Evolutionary conservation across 2,888 invertebrate species (phyloP).

Genomic region (Lithophane leautieri): DNA sequence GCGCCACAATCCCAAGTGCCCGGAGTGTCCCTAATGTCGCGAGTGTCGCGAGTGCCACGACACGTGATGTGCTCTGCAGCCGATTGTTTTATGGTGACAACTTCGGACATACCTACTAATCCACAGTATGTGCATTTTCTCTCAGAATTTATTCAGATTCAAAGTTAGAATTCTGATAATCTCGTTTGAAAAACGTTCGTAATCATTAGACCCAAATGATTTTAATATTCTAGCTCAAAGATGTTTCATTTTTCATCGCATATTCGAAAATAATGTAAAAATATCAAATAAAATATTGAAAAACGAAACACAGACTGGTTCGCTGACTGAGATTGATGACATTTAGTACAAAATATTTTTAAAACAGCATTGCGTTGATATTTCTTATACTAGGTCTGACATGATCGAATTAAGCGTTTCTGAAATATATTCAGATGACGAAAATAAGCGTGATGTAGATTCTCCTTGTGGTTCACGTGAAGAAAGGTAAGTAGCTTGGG

Average conservation of each 20-base stretch:
- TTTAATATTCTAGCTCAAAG: conserved; percentile 43
- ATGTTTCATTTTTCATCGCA: conserved; percentile 51
- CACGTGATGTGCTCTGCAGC: conserved; percentile 18
- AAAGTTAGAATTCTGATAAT: not conserved
- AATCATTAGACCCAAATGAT: not conserved
- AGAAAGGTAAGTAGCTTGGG: conserved; percentile 24
- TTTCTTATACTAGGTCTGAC: conserved; percentile 28
- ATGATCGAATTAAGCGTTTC: conserved; percentile 45
- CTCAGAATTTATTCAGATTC: not conserved
- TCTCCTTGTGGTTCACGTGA: not conserved
- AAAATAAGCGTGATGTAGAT: conserved; percentile 9
- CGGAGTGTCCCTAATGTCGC: not conserved
- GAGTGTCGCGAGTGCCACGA: not conserved
- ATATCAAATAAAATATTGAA: conserved; percentile 52
- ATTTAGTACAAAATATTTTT: conserved; percentile 45
- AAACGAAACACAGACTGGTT: conserved; percentile 19
- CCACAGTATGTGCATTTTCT: not conserved
- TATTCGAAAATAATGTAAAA: conserved; percentile 52
- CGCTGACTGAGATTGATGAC: conserved; percentile 56
- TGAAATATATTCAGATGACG: conserved; percentile 32
- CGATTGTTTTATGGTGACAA: conserved; percentile 28
- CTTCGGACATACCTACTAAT: not conserved
- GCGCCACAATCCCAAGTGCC: conserved; percentile 18
- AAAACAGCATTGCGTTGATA: conserved; percentile 15
- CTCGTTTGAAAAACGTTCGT: not conserved